phyloP scores from a whole-genome alignment of 2,888 invertebrate species.

The Syritta pipiens region DNA sequence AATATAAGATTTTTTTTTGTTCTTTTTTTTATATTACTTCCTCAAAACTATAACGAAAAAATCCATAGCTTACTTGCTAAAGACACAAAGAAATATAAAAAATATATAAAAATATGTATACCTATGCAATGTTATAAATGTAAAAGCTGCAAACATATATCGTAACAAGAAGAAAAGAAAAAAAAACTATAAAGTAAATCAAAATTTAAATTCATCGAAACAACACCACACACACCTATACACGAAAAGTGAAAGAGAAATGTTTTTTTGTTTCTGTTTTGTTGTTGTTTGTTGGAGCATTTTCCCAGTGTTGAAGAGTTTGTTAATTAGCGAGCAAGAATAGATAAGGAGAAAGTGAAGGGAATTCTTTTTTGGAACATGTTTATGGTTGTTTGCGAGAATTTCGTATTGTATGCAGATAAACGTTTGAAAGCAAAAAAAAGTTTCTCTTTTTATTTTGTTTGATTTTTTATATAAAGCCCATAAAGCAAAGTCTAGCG shows the following conservation, averaged over 20 bases:
- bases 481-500: conserved; percentile 13
- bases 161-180: conserved; percentile 5
- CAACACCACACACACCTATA: no score
- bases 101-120: conserved; percentile 7
- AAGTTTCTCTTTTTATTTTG: not conserved
- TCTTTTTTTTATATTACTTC: not conserved
- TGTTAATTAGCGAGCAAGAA: conserved; percentile 17
- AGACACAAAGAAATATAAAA: conserved; percentile 19
- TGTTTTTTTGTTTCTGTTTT: conserved; percentile 2
- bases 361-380: no score
- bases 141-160: conserved; percentile 21
- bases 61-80: conserved; percentile 20
- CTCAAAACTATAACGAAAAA: conserved; percentile 1
- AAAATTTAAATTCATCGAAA: conserved; percentile 29
- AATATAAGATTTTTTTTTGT: conserved; percentile 17
- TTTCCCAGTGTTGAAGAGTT: conserved; percentile 13
- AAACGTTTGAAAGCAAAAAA: not conserved
- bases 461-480: conserved; percentile 1
- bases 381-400: conserved; percentile 27
- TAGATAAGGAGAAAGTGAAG: not conserved
- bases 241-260: conserved; percentile 2
- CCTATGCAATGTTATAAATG: conserved; percentile 27
- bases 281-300: not conserved
- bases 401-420: not conserved
- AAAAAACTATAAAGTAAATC: conserved; percentile 8